Base-by-base conservation (phyloP, 2,888 invertebrate species). In the Microctonus hyperodae region DNA sequence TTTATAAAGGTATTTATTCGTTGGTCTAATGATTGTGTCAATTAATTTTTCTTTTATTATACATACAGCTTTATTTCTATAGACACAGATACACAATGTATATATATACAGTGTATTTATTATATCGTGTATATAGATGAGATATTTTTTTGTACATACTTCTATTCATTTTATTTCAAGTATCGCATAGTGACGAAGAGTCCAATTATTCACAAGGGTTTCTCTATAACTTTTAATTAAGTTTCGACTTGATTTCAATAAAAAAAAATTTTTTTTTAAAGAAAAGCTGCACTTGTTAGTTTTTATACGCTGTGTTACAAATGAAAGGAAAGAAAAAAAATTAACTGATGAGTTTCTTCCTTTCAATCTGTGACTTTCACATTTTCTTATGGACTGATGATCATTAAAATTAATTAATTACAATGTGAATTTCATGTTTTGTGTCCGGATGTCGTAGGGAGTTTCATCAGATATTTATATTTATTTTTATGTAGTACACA, bases 381-480 rank as follows among this genome's bases (percentile, higher is more conserved):
- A 51, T 28, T 55, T 44, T 58, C n/a, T n/a, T 10, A 23, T 44
- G 25, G 23, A 23, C 16, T 25, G 22, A 35, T 37, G 25, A 25
- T 59, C 40, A 25, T 44, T 59, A 40, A 59, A 44, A 40, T 59
- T 44, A 44, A 59, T 25, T 59, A 25, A 59, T 59, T 40, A 59
- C 40, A n/a, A 40, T 40, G 22, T 22, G 37, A 40, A 40, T 25
- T 55, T 55, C 55, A n/a, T 33, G 55, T 55, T 55, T 31, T 55
- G 10, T 55, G 55, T 16, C 55, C 55, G 55, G 55, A 55, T 55
- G 31, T 55, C 16, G 51, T 51, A 20, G 16, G 44, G 44, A 44
- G 44, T 44, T 44, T 44, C 16, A 44, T 44, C 44, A 44, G 44
- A 44, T 51, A 22, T 11, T 11, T 33, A 31, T 28, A 33, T 13